These are phyloP conservation scores for Branchinecta sandiegonensis DNA, from an alignment of 2,888 invertebrate genomes.

Conservation along the genomic window DNA sequence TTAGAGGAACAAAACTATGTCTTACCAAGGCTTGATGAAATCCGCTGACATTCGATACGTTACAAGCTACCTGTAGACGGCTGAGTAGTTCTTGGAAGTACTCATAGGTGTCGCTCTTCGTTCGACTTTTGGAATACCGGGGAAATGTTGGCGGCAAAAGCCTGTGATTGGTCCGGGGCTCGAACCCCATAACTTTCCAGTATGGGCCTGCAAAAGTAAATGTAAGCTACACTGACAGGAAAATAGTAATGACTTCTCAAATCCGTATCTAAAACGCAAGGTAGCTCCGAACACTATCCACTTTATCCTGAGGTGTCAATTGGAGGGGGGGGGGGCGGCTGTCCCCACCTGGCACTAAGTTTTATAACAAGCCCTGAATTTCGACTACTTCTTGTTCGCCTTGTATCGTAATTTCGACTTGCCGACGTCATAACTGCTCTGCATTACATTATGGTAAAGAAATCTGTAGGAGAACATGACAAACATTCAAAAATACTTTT, in stretches of 20 bases:
- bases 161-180: conserved; percentile 87
- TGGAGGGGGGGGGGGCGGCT: too few relatives aligned
- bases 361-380: too few relatives aligned
- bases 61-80: conserved; percentile 62
- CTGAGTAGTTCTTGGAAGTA: conserved; percentile 70
- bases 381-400: too few relatives aligned
- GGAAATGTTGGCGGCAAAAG: conserved; percentile 96
- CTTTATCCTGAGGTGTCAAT: too few relatives aligned
- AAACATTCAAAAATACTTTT: too few relatives aligned
- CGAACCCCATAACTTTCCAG: conserved; percentile 56
- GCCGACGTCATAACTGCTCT: too few relatives aligned
- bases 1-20: too few relatives aligned
- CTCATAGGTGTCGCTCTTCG: conserved; percentile 56
- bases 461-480: too few relatives aligned
- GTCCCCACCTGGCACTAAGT: too few relatives aligned
- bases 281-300: too few relatives aligned
- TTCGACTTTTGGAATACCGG: conserved; percentile 80
- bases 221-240: conserved; percentile 31
- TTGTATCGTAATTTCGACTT: too few relatives aligned
- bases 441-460: too few relatives aligned
- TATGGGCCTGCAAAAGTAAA: conserved; percentile 25
- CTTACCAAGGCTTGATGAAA: conserved; percentile 67
- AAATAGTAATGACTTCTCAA: background rate
- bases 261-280: background rate
- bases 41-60: conserved; percentile 57